Percentiles rank a stretch among this genome's conserved stretches.
Conservation (phyloP, 2,797 vertebrate species). For the Neosalanx taihuensis region DNA sequence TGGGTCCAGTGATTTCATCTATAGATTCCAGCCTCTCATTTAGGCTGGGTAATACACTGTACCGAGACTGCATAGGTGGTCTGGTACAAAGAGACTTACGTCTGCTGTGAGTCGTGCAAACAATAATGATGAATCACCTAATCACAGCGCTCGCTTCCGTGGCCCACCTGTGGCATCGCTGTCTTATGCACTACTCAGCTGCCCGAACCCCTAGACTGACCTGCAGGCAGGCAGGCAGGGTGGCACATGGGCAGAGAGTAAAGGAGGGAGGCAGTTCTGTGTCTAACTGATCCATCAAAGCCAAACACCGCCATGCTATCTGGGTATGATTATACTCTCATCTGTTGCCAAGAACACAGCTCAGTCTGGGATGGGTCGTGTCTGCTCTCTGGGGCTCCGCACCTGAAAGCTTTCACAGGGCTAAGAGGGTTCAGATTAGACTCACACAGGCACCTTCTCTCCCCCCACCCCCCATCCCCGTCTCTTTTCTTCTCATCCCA, state of each 20-base stretch:
- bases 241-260: slow-evolving; percentile 23
- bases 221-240: not conserved
- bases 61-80: slow-evolving; percentile 52
- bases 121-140: slow-evolving; percentile 62
- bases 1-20: slow-evolving; percentile 10
- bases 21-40: slow-evolving; percentile 48
- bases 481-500: slow-evolving; percentile 12
- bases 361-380: slow-evolving; percentile 36
- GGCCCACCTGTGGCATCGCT: slow-evolving; percentile 59
- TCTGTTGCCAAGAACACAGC: slow-evolving; percentile 63
- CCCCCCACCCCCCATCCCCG: not conserved
- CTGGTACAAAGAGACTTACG: slow-evolving; percentile 51
- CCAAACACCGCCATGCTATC: slow-evolving; percentile 48
- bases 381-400: slow-evolving; percentile 54
- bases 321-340: slow-evolving; percentile 55
- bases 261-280: slow-evolving; percentile 40
- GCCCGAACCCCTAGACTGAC: not conserved
- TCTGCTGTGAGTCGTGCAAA: slow-evolving; percentile 52
- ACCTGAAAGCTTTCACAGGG: slow-evolving; percentile 69
- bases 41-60: slow-evolving; percentile 47
- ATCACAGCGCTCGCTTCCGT: slow-evolving; percentile 55
- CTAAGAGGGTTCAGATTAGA: slow-evolving; percentile 63
- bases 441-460: slow-evolving; percentile 30
- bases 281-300: slow-evolving; percentile 48
- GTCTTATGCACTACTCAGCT: slow-evolving; percentile 7